Evolutionary conservation across 2,888 invertebrate genomes (phyloP).

Genomic region (Nomada fucata): DNA sequence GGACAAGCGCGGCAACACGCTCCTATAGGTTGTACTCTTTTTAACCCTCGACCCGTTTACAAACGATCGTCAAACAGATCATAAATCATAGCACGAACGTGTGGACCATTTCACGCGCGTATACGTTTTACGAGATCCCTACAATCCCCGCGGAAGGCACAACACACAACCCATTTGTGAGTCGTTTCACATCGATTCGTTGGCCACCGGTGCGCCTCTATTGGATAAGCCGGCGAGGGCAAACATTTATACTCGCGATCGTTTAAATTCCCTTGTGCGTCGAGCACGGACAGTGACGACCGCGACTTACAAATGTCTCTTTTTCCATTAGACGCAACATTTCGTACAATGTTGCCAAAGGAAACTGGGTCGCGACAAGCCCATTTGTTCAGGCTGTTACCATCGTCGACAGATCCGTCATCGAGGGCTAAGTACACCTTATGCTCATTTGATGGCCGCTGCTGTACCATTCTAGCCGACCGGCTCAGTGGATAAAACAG

Average conservation of each 20-base stretch:
- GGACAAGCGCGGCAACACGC: neutral
- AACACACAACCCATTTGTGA: conserved; percentile 43
- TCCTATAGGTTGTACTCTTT: neutral
- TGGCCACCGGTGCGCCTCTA: neutral
- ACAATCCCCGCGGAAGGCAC: conserved; percentile 31
- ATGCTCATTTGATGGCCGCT: neutral
- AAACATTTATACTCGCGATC: conserved; percentile 38
- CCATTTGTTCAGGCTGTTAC: neutral
- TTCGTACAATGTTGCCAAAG: neutral
- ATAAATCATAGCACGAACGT: conserved; percentile 18
- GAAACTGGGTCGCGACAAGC: no score
- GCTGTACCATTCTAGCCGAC: neutral
- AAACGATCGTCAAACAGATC: conserved; percentile 13
- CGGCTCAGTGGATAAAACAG: neutral
- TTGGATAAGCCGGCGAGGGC: conserved; percentile 32
- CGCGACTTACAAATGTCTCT: neutral
- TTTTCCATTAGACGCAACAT: neutral
- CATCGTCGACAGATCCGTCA: neutral
- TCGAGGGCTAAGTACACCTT: neutral
- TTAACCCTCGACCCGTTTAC: neutral
- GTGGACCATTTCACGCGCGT: neutral
- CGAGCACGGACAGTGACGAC: neutral
- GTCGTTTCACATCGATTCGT: conserved; percentile 47
- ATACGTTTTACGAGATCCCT: conserved; percentile 31
- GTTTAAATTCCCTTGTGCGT: neutral